A percentile compares a stretch with the other conserved stretches of the same genome.
phyloP scores from a whole-genome alignment of 2,113 vertebrate genomes.

The Oceanodroma tethys region DNA sequence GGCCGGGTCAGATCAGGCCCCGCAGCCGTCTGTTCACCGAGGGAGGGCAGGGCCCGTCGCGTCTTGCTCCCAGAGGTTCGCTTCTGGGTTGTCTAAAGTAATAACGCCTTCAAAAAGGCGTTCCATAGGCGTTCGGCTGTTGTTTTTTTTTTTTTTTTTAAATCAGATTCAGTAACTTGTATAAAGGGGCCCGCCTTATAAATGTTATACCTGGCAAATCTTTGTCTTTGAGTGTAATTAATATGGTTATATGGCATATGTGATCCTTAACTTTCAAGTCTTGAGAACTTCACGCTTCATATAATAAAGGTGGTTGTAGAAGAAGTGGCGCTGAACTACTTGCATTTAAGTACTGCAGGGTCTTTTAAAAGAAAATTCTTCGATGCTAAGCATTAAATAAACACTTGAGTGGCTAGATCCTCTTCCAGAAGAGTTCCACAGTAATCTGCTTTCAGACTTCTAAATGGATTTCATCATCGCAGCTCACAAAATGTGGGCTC shows the following conservation, averaged over 20 bases:
- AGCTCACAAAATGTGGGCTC: not conserved
- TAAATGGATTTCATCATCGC: not conserved
- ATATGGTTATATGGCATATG: rapidly evolving
- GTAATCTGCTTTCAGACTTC: not conserved
- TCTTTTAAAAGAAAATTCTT: not conserved
- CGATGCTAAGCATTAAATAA: not conserved
- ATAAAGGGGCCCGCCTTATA: not conserved
- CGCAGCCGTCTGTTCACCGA: rapidly evolving
- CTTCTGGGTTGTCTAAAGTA: not conserved
- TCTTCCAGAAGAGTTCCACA: rapidly evolving
- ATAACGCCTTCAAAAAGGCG: rapidly evolving
- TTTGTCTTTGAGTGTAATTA: rapidly evolving
- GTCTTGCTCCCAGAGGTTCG: rapidly evolving
- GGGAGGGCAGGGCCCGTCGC: not conserved
- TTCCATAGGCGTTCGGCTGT: too few relatives aligned
- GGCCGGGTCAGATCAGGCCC: too few relatives aligned
- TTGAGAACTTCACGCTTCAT: rapidly evolving
- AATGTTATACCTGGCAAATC: not conserved
- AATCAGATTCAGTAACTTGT: not conserved
- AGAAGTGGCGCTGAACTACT: not conserved
- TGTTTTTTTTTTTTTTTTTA: too few relatives aligned
- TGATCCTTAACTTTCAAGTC: not conserved
- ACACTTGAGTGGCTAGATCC: not conserved
- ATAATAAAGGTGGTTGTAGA: not conserved
- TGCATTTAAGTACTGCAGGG: not conserved